Evolutionary conservation across 2,113 vertebrate species (phyloP).

Genomic region (Dasyornis broadbenti): DNA sequence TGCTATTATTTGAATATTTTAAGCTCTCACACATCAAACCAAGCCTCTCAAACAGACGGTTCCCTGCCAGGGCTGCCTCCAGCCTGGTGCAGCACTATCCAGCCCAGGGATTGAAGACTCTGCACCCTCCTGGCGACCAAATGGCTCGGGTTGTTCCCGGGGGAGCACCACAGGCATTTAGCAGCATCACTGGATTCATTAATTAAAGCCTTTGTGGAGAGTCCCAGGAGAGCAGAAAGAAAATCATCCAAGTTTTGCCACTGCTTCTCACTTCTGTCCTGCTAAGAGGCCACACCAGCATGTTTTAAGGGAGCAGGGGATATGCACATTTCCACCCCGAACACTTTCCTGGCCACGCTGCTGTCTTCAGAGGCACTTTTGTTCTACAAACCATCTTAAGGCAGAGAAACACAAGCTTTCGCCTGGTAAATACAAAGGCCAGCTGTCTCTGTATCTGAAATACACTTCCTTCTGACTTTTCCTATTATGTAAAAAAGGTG

Average conservation of each 20-base stretch:
- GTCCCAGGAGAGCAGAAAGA: neutral
- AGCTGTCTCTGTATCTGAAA: neutral
- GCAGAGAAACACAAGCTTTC: neutral
- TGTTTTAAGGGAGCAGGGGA: neutral
- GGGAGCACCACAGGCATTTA: neutral
- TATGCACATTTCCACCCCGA: neutral
- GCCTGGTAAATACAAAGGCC: neutral
- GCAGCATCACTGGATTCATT: neutral
- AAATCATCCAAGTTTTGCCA: neutral
- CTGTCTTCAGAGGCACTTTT: neutral
- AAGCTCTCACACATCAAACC: neutral
- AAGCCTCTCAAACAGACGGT: neutral
- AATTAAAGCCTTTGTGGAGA: neutral
- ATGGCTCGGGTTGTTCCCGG: accelerated
- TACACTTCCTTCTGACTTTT: neutral
- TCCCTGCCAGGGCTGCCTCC: neutral
- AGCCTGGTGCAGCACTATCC: neutral
- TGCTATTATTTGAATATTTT: neutral
- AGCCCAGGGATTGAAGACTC: accelerated
- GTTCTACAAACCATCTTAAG: neutral
- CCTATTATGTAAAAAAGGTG: neutral
- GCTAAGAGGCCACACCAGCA: neutral
- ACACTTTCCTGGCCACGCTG: neutral
- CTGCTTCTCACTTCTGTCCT: neutral
- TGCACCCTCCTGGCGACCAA: neutral